Evolutionary conservation across 2,797 vertebrate species (phyloP), one percentile per base, ranked within the genome.

Genomic region (Acipenser oxyrinchus): DNA sequence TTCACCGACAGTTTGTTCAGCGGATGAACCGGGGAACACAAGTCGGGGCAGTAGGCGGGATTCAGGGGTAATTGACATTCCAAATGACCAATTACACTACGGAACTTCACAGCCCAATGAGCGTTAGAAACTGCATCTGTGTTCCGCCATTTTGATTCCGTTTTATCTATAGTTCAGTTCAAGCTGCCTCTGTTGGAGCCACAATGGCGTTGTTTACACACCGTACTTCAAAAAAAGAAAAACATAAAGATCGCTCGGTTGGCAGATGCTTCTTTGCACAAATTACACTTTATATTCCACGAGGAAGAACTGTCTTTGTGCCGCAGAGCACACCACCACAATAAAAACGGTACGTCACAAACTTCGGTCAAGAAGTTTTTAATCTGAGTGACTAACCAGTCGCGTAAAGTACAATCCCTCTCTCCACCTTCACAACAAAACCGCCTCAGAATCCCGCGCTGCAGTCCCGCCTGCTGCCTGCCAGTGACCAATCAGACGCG

Each of bases 401-500:
- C 60, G 59, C 57, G 53, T 63, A 51, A 23, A 23, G 57, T 49
- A 11, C 55, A 10, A 59, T 13, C 49, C 51, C n/a, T 49, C 4
- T 13, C 9, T 6, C 48, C 51, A 48, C n/a, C 50, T 10, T 58
- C 55, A n/a, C 6, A 58, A n/a, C 55, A 6, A 37, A 37, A 4
- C 23, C 23, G 23, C 4, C 23, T 37, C 2, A 2, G 23, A n/a
- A 57, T 7, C 6, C 7, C 12, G 51, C 55, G 52, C 48, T 18
- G 15, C 15, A 18, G 15, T 18, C 15, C 15, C 15, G 15, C 15
- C 15, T 59, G 49, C 10, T 13, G 23, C 64, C 58, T 11, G 8
- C 62, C 15, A 8, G 23, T 18, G 61, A n/a, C 72, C 72, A 73
- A 72, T 65, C 51, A 65, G 50, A 49, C 53, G 65, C 52, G 7